Base-by-base conservation (phyloP, 2,888 invertebrate genomes). In the Sialis fuliginosa region DNA sequence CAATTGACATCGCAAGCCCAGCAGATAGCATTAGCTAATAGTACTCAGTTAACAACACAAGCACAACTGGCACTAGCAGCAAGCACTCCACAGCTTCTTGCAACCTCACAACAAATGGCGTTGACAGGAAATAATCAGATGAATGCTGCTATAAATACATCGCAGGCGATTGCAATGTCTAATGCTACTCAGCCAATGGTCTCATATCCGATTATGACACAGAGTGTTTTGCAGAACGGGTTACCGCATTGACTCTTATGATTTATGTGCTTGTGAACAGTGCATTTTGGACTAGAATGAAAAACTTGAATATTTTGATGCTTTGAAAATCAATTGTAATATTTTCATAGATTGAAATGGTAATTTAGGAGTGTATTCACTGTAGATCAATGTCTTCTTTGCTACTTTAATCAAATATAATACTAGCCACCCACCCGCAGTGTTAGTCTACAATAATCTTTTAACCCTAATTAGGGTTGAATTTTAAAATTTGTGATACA, bases 141-240 rank as follows among this genome's bases (percentile, higher is more conserved):
- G 48, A 65, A 64, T 48, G 51, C 56, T 6, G 63, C 65, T 10
- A 66, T 68, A 34, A 67, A 62, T 50, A 68, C 68, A 3, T 67
- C 68, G 2, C 68, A 69, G 54, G 69, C 73, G 31, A 63, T 74
- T 10, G 72, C 74, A 4, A 71, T 75, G 67, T 74, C 75, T 4
- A 74, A 74, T 54, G 68, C 74, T 5, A 70, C 72, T 0, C 74
- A 74, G 47, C 72, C 77, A 2, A 68, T 78, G 56, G 75, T 78
- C 43, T 77, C 78, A 1, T 78, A 76, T 57, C 78, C 79, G 2
- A 75, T 79, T 42, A 76, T 78, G 72, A 76, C 77, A 10, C 77
- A 77, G 52, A 69, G 67, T 51, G 66, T 71, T 48, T 52, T 64
- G 12, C 62, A 57, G 51, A 55, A 51, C 41, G 51, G 48, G 9